phyloP scores from a whole-genome alignment of 2,888 invertebrate species.

The Caenorhabditis sp. region DNA sequence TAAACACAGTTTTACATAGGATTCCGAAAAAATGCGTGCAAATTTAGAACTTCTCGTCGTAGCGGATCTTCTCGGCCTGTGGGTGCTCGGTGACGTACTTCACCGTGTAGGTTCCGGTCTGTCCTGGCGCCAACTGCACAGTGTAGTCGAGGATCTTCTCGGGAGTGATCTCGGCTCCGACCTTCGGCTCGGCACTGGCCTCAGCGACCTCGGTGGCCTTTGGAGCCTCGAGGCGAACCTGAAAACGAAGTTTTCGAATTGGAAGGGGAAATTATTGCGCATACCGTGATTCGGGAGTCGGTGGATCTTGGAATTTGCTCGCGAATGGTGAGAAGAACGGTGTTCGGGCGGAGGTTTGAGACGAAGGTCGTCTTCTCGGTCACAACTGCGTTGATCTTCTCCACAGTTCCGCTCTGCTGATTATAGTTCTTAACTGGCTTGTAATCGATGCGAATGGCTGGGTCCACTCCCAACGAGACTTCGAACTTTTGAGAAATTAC shows the following conservation, averaged over 20 bases:
- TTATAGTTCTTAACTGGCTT: constrained; percentile 79
- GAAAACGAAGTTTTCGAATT: constrained; percentile 3
- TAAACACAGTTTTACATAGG: constrained; percentile 1
- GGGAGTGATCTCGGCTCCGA: constrained; percentile 41
- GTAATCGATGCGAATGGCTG: constrained; percentile 79
- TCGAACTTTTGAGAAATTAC: constrained; percentile 54
- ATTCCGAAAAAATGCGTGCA: neutral
- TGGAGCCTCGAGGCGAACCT: constrained; percentile 39
- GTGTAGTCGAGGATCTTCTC: constrained; percentile 54
- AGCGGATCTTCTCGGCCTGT: constrained; percentile 32
- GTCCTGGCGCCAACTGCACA: constrained; percentile 34
- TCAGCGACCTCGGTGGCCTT: constrained; percentile 28
- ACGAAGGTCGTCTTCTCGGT: constrained; percentile 66
- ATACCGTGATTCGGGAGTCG: constrained; percentile 71
- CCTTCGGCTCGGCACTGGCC: constrained; percentile 19
- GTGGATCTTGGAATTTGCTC: constrained; percentile 69
- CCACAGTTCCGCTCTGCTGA: constrained; percentile 65
- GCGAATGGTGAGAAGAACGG: constrained; percentile 62
- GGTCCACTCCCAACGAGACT: constrained; percentile 80
- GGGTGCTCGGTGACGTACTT: constrained; percentile 51
- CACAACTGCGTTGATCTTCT: constrained; percentile 47
- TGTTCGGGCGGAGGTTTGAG: constrained; percentile 60
- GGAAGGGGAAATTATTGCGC: neutral
- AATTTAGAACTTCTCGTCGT: constrained; percentile 38
- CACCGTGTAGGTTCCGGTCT: constrained; percentile 19